Conservation (phyloP, 2,888 invertebrate species). For the Anarsia innoxiella region DNA sequence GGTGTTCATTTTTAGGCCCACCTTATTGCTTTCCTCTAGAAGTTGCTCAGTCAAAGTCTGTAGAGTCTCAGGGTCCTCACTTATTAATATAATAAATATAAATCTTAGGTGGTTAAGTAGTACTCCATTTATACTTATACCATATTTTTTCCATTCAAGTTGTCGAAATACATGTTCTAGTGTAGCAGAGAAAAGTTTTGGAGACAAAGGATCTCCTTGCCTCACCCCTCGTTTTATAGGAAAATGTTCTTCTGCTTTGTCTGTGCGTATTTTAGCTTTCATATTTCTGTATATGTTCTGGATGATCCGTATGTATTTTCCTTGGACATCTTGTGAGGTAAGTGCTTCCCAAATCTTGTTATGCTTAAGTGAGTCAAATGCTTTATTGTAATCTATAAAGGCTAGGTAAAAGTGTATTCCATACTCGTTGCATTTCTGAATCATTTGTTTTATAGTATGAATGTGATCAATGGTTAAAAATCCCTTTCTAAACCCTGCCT, state of each 20-base stretch:
- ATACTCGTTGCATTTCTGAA: conserved; percentile 13
- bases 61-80: background rate
- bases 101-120: background rate
- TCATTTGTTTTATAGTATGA: too few species aligned
- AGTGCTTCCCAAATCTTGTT: background rate
- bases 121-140: background rate
- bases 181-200: conserved; percentile 3
- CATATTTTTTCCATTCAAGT: background rate
- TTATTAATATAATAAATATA: background rate
- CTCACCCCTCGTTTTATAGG: conserved; percentile 3
- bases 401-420: background rate
- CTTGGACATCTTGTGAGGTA: background rate
- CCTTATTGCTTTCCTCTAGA: background rate
- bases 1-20: conserved; percentile 1
- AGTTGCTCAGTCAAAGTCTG: background rate
- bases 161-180: background rate
- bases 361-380: conserved; percentile 10
- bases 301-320: background rate
- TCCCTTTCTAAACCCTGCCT: too few species aligned
- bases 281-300: background rate
- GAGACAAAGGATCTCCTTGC: conserved; percentile 5
- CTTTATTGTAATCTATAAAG: conserved; percentile 11
- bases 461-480: too few species aligned
- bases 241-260: background rate
- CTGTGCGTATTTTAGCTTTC: background rate